Evolutionary conservation across 2,797 vertebrate genomes (phyloP).

Genomic region (Siniperca obscura): DNA sequence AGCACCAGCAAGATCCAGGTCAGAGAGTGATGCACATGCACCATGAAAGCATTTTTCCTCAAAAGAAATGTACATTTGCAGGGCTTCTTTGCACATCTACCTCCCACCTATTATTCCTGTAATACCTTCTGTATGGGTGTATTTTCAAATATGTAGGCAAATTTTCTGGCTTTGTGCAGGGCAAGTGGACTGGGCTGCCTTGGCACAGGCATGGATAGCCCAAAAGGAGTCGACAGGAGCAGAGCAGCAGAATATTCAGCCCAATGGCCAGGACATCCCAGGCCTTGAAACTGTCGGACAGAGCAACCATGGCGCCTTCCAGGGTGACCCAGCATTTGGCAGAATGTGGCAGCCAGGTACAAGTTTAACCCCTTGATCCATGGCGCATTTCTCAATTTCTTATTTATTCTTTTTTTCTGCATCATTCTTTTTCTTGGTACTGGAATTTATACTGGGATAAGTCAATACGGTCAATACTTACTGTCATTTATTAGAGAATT

Average conservation of each 20-base stretch:
- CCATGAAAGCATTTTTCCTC: fast-evolving
- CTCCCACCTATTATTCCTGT: neutral
- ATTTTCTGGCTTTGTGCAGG: slow-evolving; percentile 79
- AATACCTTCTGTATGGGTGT: neutral
- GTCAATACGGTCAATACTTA: neutral
- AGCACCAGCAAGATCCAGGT: slow-evolving; percentile 99
- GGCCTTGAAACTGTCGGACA: slow-evolving; percentile 87
- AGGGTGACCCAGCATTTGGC: slow-evolving; percentile 93
- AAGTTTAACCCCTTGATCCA: neutral
- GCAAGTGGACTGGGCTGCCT: slow-evolving; percentile 99
- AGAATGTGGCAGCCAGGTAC: slow-evolving; percentile 98
- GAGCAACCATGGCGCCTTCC: slow-evolving; percentile 94
- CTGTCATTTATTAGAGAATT: neutral
- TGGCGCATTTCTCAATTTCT: fast-evolving
- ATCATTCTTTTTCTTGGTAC: neutral
- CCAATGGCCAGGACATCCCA: slow-evolving; percentile 94
- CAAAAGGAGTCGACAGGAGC: slow-evolving; percentile 95
- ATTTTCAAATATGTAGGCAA: neutral
- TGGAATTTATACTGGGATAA: neutral
- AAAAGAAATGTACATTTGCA: neutral
- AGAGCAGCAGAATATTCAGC: slow-evolving; percentile 89
- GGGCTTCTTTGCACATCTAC: neutral
- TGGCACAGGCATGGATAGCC: slow-evolving; percentile 99
- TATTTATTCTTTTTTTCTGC: neutral
- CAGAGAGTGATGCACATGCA: slow-evolving; percentile 61